Evolutionary conservation across 1,140 invertebrate species (phyloP), one percentile per base, ranked within the genome.

Genomic region (Pectinophora gossypiella): DNA sequence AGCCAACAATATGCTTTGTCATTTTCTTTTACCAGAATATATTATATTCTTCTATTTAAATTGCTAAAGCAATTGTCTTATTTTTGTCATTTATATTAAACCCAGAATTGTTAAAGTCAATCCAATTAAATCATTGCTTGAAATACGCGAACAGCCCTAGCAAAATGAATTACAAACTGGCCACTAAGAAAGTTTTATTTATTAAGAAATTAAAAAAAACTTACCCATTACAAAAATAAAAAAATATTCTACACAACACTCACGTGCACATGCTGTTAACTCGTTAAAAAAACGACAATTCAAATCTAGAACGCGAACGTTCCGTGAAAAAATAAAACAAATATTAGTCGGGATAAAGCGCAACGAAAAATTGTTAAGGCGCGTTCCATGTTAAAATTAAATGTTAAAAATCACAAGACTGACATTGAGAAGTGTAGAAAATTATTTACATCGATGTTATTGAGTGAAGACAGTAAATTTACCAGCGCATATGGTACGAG

Each of bases 401-500:
- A 15, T 48, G 23, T 22, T 4, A 40, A 21, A 51, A 48, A 15
- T 15, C 56, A 61, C 36, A 43, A 27, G 42, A 50, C 48, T 62
- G 59, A 59, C 62, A 65, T 63, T 51, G 49, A 71, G 38, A 54
- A 32, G 27, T 44, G 51, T 45, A 65, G 76, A 78, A 72, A 59
- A 72, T 64, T 81, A 84, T 72, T 84, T 79, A 81, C 77, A 79
- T 84, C 77, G 66, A 79, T 57, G 76, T 79, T 81, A 79, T 66
- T 84, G 71, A 79, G 65, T 64, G 72, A 69, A 56, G 72, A 75
- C 68, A 80, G 70, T 80, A 80, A 76, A 84, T 74, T 88, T 88
- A 89, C 87, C 87, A 89, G 79, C 61, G 85, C 84, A 71, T 85
- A 89, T 22, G 87, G 87, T 47, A 87, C 79, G 32, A 88, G 74